phyloP scores from a whole-genome alignment of 2,797 vertebrate species.

The Rhynchotus rufescens region DNA sequence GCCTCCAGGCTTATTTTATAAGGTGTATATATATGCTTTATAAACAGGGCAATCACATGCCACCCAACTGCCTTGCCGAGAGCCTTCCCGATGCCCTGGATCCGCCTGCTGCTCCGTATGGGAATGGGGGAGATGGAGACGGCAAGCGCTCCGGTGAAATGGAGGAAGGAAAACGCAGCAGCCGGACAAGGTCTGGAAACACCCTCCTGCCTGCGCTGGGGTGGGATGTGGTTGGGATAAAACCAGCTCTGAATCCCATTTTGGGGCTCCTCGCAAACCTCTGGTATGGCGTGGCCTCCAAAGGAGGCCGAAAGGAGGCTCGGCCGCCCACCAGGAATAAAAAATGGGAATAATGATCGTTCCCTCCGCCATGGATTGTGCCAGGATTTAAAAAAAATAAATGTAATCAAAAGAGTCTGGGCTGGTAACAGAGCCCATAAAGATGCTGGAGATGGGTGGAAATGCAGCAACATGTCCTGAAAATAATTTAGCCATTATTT shows the following conservation, averaged over 20 bases:
- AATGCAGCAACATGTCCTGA: background rate
- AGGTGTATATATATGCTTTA: no score
- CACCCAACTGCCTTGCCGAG: background rate
- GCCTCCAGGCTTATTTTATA: fast-evolving
- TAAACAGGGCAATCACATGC: background rate
- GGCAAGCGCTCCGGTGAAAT: no score
- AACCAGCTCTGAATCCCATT: background rate
- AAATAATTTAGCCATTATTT: background rate
- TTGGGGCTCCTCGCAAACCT: background rate
- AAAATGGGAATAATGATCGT: background rate
- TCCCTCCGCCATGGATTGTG: background rate
- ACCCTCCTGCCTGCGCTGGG: no score
- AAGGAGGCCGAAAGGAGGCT: background rate
- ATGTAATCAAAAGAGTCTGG: background rate
- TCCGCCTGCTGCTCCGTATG: fast-evolving
- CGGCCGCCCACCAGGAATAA: background rate
- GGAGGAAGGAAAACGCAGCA: background rate
- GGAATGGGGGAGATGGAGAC: background rate
- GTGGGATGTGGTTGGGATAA: background rate
- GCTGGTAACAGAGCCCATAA: background rate
- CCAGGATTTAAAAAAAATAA: no score
- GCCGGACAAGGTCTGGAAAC: no score
- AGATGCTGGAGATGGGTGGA: background rate
- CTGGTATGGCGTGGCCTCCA: no score
- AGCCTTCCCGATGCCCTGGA: background rate